Conservation (phyloP, 2,888 invertebrate species). For the Agriopis leucophaearia region DNA sequence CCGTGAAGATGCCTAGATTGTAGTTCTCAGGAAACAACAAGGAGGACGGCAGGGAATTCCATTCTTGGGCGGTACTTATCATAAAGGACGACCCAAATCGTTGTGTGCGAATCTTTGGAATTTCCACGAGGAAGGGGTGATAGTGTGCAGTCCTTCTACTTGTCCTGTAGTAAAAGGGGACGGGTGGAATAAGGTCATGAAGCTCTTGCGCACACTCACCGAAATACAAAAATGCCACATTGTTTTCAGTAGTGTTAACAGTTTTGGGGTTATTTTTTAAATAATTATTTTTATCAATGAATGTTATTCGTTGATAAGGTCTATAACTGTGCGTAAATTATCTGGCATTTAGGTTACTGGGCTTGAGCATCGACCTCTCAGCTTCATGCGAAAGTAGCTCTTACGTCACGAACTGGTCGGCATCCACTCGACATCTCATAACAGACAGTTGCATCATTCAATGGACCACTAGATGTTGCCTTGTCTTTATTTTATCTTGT, state of each 20-base stretch:
- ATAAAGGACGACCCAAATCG: too few species aligned
- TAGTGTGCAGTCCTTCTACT: too few species aligned
- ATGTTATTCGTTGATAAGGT: conserved; percentile 49
- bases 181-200: too few species aligned
- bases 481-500: conserved; percentile 5
- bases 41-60: too few species aligned
- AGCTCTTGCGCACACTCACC: too few species aligned
- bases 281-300: conserved; percentile 20
- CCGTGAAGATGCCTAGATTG: too few species aligned
- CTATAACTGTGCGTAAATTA: conserved; percentile 55
- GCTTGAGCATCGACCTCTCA: conserved; percentile 68
- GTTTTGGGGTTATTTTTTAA: background rate
- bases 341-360: conserved; percentile 75
- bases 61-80: too few species aligned
- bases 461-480: conserved; percentile 20
- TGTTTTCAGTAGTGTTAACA: background rate
- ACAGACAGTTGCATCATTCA: conserved; percentile 71
- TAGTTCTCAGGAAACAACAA: too few species aligned
- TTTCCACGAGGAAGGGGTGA: too few species aligned
- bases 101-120: too few species aligned
- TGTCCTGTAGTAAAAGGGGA: too few species aligned
- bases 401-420: conserved; percentile 77
- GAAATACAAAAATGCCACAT: too few species aligned
- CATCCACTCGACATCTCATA: conserved; percentile 75
- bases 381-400: conserved; percentile 77